Base-by-base conservation (phyloP, 2,113 vertebrate genomes). In the Pluvialis apricaria region DNA sequence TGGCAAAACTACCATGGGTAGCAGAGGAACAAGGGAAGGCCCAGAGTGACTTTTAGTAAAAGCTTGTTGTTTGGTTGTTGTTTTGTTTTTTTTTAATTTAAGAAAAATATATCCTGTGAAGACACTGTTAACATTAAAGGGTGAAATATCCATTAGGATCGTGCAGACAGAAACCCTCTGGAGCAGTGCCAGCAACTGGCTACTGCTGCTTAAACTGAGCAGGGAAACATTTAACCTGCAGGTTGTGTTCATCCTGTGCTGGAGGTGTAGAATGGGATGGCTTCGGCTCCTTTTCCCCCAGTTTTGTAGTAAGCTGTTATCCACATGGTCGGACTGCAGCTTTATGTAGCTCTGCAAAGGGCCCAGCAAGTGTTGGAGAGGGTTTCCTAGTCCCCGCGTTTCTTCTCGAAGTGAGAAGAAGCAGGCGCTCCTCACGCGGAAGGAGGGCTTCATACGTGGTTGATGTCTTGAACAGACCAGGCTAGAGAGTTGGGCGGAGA, bases 391-490 rank as follows among this genome's bases (percentile, higher is more conserved):
- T 81, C 32, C 86, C 38, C 4, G 1, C 0, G 0, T 76, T 71
- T 69, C 29, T 68, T 71, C 64, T 72, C 47, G 40, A 69, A 61
- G 54, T 0, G 1, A n/a, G 16, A 42, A 69, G 51, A 54, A 61
- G 36, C 14, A 10, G 29, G 8, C 51, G 60, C 16, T 60, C 26
- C 29, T 55, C 66, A 20, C 0, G 2, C 4, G 9, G 26, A 36
- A 73, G 64, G 44, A 73, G 18, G 21, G 18, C 26, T 83, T 86
- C 15, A 1, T 4, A 2, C 1, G 0, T 26, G 42, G 28, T 40
- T 25, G 0, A 0, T 40, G 8, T 84, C 13, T 77, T 13, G 8
- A 26, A 54, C 42, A 42, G 42, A 42, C 42, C 42, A 42, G n/a
- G n/a, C n/a, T n/a, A n/a, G n/a, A n/a, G 42, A 42, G 42, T 42